A percentile compares a stretch with the other conserved stretches of the same genome.
phyloP scores from a whole-genome alignment of 2,888 invertebrate genomes.

The Tenodera sinensis region DNA sequence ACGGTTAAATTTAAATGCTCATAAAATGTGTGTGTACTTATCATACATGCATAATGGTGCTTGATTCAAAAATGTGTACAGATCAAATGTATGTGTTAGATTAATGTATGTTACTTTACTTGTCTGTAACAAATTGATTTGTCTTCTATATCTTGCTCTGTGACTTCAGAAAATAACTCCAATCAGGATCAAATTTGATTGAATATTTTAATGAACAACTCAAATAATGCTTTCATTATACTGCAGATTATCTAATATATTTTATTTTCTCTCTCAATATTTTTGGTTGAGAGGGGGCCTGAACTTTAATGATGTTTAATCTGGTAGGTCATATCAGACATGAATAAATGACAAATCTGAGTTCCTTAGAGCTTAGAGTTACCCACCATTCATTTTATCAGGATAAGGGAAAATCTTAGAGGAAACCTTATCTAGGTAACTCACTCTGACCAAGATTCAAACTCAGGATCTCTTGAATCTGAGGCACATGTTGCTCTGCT shows the following conservation, averaged over 20 bases:
- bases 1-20: conserved; percentile 3
- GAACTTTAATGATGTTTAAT: too few species aligned
- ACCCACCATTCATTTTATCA: too few species aligned
- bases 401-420: too few species aligned
- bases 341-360: too few species aligned
- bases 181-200: not conserved
- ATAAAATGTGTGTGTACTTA: not conserved
- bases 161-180: not conserved
- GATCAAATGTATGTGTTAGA: not conserved
- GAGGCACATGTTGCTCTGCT: too few species aligned
- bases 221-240: not conserved
- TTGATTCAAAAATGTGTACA: not conserved
- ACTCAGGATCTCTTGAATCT: too few species aligned
- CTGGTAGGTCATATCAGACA: too few species aligned
- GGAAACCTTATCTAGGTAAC: too few species aligned
- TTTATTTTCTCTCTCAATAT: too few species aligned
- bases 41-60: not conserved
- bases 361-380: too few species aligned
- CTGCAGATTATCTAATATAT: not conserved
- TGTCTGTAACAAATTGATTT: not conserved
- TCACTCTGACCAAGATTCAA: too few species aligned
- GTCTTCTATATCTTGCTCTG: not conserved
- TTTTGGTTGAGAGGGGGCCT: too few species aligned
- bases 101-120: not conserved
- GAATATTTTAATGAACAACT: not conserved